Evolutionary conservation across 2,888 invertebrate genomes (phyloP).

Genomic region (Tribolium freemani): DNA sequence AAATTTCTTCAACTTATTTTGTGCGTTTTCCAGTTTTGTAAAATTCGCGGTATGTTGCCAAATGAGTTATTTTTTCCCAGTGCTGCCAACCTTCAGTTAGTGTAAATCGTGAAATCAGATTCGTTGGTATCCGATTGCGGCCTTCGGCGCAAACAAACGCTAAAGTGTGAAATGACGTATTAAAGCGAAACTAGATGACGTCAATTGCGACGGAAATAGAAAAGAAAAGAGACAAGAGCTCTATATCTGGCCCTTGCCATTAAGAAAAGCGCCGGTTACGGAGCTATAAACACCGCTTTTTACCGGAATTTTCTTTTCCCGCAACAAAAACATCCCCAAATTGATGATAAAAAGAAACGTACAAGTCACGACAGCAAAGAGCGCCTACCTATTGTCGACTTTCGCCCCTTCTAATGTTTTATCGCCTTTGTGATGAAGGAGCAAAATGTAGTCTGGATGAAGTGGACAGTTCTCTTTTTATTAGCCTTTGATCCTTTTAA

Average conservation of each 20-base stretch:
- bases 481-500: neutral
- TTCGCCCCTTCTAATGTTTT: neutral
- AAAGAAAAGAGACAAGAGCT: constrained; percentile 38
- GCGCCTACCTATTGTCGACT: constrained; percentile 1
- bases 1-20: too few species aligned
- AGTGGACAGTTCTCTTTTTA: neutral
- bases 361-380: constrained; percentile 5
- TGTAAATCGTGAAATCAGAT: too few species aligned
- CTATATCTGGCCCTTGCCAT: constrained; percentile 44
- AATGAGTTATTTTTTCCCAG: too few species aligned
- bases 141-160: constrained; percentile 44
- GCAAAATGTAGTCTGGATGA: neutral
- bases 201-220: constrained; percentile 51
- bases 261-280: constrained; percentile 61
- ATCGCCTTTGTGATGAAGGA: neutral
- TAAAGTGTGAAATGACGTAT: constrained; percentile 50
- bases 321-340: constrained; percentile 8
- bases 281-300: constrained; percentile 30
- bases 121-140: constrained; percentile 17
- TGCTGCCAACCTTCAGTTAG: too few species aligned
- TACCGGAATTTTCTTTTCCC: constrained; percentile 21
- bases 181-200: constrained; percentile 48
- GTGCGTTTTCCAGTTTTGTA: too few species aligned
- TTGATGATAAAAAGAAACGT: constrained; percentile 9
- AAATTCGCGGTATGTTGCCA: too few species aligned